These are phyloP conservation scores for Sebastes minor DNA, from an alignment of 2,797 vertebrate species.

Conservation along the genomic window DNA sequence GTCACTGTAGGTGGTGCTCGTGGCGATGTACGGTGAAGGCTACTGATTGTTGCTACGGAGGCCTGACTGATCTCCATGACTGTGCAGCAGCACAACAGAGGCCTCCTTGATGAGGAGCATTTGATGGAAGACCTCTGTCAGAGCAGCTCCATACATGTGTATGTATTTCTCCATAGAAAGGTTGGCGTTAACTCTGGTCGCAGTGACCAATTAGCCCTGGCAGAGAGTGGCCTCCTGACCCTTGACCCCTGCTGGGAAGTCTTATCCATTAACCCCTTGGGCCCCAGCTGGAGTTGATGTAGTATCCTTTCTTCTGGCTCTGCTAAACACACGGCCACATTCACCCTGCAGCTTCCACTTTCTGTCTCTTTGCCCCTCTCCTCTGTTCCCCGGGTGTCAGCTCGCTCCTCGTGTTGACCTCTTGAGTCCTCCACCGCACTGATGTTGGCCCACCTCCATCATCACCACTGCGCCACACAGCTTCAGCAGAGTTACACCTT, in stretches of 20 bases:
- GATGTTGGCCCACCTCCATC: slow-evolving; percentile 15
- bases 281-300: slow-evolving; percentile 94
- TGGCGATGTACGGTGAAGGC: slow-evolving; percentile 55
- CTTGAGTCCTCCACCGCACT: slow-evolving; percentile 47
- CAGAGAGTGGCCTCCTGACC: slow-evolving; percentile 90
- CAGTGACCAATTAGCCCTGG: slow-evolving; percentile 92
- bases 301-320: slow-evolving; percentile 88
- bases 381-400: slow-evolving; percentile 85
- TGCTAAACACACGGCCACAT: slow-evolving; percentile 90
- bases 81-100: slow-evolving; percentile 66
- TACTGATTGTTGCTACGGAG: slow-evolving; percentile 54
- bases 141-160: slow-evolving; percentile 73
- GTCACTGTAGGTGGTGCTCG: slow-evolving; percentile 66
- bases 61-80: slow-evolving; percentile 72
- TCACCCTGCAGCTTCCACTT: slow-evolving; percentile 88
- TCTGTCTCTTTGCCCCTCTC: slow-evolving; percentile 88
- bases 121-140: slow-evolving; percentile 74
- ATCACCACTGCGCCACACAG: neutral
- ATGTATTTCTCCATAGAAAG: slow-evolving; percentile 68
- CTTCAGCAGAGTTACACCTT: neutral
- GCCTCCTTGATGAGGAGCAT: slow-evolving; percentile 54
- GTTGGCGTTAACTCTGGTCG: slow-evolving; percentile 75
- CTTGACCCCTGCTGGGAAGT: slow-evolving; percentile 91
- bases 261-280: slow-evolving; percentile 91
- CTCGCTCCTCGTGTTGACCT: slow-evolving; percentile 90